These are phyloP conservation scores for Allophyes oxyacanthae DNA, from an alignment of 2,888 invertebrate species.

Conservation along the genomic window DNA sequence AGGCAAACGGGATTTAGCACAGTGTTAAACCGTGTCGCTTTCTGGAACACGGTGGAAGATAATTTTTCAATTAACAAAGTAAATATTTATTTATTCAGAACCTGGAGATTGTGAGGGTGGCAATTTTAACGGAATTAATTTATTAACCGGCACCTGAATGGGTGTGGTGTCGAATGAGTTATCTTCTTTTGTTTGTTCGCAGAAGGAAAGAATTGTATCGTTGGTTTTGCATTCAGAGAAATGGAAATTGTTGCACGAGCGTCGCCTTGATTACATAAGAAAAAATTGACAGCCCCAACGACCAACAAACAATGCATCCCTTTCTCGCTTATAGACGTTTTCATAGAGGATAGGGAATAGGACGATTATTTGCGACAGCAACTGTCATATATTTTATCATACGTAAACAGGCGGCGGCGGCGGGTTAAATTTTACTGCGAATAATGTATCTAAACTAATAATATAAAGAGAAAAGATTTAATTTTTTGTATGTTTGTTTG, in stretches of 20 bases:
- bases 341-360: too few relatives aligned
- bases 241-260: slow-evolving; percentile 36
- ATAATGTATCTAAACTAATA: too few relatives aligned
- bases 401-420: too few relatives aligned
- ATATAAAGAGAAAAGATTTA: too few relatives aligned
- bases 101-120: slow-evolving; percentile 39
- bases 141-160: slow-evolving; percentile 60
- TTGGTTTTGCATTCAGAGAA: slow-evolving; percentile 12
- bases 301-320: too few relatives aligned
- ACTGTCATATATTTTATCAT: too few relatives aligned
- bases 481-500: too few relatives aligned
- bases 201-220: slow-evolving; percentile 23
- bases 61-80: slow-evolving; percentile 72
- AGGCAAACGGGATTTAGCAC: neutral
- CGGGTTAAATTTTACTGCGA: too few relatives aligned
- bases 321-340: too few relatives aligned
- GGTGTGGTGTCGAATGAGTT: slow-evolving; percentile 51
- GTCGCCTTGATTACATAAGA: too few relatives aligned
- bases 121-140: slow-evolving; percentile 74
- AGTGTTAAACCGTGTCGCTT: slow-evolving; percentile 8
- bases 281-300: too few relatives aligned
- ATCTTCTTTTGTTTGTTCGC: slow-evolving; percentile 51
- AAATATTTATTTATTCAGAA: slow-evolving; percentile 69
- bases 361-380: too few relatives aligned
- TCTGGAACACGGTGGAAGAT: slow-evolving; percentile 51